Conservation (phyloP, 2,888 invertebrate species). For the Cryptocheilus praepositus region DNA sequence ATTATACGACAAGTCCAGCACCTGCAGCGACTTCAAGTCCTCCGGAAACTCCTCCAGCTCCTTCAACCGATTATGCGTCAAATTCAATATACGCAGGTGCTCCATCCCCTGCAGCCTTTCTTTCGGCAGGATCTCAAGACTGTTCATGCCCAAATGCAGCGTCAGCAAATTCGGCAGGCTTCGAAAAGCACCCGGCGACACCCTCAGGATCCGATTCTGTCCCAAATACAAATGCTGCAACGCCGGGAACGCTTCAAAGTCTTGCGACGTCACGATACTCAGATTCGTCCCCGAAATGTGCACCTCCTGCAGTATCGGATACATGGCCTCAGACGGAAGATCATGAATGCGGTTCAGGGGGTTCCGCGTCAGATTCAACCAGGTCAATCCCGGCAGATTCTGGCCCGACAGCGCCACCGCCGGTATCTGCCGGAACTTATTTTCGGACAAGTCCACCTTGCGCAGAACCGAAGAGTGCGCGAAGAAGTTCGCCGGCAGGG, state of each 20-base stretch:
- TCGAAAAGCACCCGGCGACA: constrained; percentile 91
- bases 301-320: constrained; percentile 85
- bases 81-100: constrained; percentile 84
- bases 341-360: constrained; percentile 86
- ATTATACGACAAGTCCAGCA: constrained; percentile 89
- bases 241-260: constrained; percentile 89
- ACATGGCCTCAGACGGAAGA: constrained; percentile 82
- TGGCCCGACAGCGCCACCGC: constrained; percentile 85
- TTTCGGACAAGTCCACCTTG: constrained; percentile 86
- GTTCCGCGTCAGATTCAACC: constrained; percentile 90
- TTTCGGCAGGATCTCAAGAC: constrained; percentile 88
- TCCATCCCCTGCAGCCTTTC: constrained; percentile 89
- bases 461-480: constrained; percentile 83
- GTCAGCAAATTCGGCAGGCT: constrained; percentile 85
- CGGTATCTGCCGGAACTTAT: constrained; percentile 88
- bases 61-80: constrained; percentile 90
- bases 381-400: constrained; percentile 83
- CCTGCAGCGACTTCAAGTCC: constrained; percentile 86
- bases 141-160: constrained; percentile 90
- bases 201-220: constrained; percentile 84
- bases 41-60: constrained; percentile 88
- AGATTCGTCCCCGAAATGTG: constrained; percentile 88
- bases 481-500: constrained; percentile 88
- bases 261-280: constrained; percentile 88
- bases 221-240: constrained; percentile 84